phyloP scores from a whole-genome alignment of 2,797 vertebrate genomes.

The Labeo calbasu region DNA sequence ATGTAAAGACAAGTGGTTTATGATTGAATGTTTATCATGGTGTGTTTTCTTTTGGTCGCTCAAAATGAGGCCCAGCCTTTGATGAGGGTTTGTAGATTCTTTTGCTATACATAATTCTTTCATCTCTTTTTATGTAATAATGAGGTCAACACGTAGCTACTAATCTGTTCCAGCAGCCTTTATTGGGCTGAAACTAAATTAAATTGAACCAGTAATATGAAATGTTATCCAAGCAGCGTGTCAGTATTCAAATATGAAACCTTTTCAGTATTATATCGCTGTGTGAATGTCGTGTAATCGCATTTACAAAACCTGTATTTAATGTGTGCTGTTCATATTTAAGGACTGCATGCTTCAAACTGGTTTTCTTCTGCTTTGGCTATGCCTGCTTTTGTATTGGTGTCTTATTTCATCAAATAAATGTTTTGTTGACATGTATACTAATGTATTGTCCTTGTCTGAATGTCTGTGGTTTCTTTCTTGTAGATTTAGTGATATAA shows the following conservation, averaged over 20 bases:
- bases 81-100: slow-evolving; percentile 73
- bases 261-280: slow-evolving; percentile 43
- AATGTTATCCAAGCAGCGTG: slow-evolving; percentile 13
- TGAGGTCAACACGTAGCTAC: not conserved
- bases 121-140: slow-evolving; percentile 29
- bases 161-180: slow-evolving; percentile 3
- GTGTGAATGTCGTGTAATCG: not conserved
- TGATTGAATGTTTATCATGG: slow-evolving; percentile 69
- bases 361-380: slow-evolving; percentile 40
- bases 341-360: slow-evolving; percentile 24
- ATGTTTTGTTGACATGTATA: slow-evolving; percentile 67
- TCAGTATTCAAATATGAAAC: slow-evolving; percentile 10
- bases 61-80: slow-evolving; percentile 70
- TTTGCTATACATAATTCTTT: slow-evolving; percentile 58
- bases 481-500: slow-evolving; percentile 96
- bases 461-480: slow-evolving; percentile 74
- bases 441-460: slow-evolving; percentile 52
- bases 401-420: slow-evolving; percentile 75
- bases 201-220: slow-evolving; percentile 11
- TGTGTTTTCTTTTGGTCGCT: slow-evolving; percentile 73
- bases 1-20: not conserved
- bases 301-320: slow-evolving; percentile 21
- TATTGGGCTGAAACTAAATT: slow-evolving; percentile 5
- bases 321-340: slow-evolving; percentile 21
- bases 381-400: slow-evolving; percentile 66